Percentiles rank a stretch among this genome's conserved stretches.
phyloP scores from a whole-genome alignment of 2,113 vertebrate species.

The Brachypteracias leptosomus region DNA sequence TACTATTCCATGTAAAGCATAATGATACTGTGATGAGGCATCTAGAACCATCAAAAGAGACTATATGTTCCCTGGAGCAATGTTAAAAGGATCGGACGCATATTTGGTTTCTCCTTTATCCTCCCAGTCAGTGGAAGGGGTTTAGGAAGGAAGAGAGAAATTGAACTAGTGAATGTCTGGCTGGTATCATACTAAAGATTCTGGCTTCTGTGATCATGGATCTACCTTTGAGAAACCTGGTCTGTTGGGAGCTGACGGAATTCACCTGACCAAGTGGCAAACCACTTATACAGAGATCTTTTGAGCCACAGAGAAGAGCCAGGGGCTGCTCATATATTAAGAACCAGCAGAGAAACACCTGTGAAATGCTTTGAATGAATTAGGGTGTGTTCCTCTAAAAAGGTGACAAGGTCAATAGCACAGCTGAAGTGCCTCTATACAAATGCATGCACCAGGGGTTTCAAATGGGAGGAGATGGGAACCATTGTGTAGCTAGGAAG shows the following conservation, averaged over 20 bases:
- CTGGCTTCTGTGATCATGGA: not conserved
- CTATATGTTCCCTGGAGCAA: not conserved
- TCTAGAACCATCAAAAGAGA: not conserved
- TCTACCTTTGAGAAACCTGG: not conserved
- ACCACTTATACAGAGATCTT: not conserved
- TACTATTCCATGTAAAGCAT: too few species aligned
- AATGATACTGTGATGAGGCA: too few species aligned
- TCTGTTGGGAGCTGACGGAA: not conserved
- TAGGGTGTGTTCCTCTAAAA: not conserved
- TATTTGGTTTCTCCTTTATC: not conserved
- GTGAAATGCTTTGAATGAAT: not conserved
- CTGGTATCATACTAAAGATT: not conserved
- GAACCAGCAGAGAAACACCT: not conserved
- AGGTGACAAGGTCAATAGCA: not conserved
- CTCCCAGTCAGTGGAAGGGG: not conserved
- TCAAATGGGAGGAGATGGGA: not conserved
- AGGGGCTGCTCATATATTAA: not conserved
- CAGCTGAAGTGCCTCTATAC: not conserved
- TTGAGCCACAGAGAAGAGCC: not conserved
- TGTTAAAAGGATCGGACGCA: not conserved
- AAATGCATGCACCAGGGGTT: fast-evolving
- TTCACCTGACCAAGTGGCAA: not conserved
- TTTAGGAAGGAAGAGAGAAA: not conserved
- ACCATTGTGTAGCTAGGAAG: not conserved
- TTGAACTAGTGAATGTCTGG: not conserved